Evolutionary conservation across 2,888 invertebrate species (phyloP).

Genomic region (Hymenopus coronatus): DNA sequence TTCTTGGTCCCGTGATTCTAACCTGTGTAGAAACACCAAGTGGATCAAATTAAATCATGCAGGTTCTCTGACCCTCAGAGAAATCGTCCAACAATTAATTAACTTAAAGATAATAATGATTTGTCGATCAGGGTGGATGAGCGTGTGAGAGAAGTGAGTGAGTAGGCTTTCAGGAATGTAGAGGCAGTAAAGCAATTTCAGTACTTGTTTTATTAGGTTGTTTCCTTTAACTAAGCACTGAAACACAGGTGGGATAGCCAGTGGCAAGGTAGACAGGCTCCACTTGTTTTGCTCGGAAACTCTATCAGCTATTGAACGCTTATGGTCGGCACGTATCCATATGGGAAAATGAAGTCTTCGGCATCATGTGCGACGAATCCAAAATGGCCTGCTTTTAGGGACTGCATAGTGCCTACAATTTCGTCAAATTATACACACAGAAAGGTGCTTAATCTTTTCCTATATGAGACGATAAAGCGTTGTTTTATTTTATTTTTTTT

Average conservation of each 20-base stretch:
- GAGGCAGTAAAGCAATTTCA: background rate
- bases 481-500: too few relatives aligned
- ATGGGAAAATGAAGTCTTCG: background rate
- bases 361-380: background rate
- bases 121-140: background rate
- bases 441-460: too few relatives aligned
- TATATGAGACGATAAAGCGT: too few relatives aligned
- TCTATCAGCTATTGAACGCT: background rate
- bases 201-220: background rate
- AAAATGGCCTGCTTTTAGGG: background rate
- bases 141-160: background rate
- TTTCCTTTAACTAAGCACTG: background rate
- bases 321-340: background rate
- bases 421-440: too few relatives aligned
- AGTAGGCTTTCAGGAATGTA: background rate
- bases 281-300: background rate
- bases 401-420: too few relatives aligned
- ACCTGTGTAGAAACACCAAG: background rate
- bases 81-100: background rate
- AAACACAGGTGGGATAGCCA: background rate
- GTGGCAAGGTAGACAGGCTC: constrained; percentile 6
- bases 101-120: background rate
- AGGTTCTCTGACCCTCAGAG: background rate
- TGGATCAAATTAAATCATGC: background rate
- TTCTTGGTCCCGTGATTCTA: too few relatives aligned